Evolutionary conservation across 2,888 invertebrate genomes (phyloP).

Genomic region (Unio pictorum): DNA sequence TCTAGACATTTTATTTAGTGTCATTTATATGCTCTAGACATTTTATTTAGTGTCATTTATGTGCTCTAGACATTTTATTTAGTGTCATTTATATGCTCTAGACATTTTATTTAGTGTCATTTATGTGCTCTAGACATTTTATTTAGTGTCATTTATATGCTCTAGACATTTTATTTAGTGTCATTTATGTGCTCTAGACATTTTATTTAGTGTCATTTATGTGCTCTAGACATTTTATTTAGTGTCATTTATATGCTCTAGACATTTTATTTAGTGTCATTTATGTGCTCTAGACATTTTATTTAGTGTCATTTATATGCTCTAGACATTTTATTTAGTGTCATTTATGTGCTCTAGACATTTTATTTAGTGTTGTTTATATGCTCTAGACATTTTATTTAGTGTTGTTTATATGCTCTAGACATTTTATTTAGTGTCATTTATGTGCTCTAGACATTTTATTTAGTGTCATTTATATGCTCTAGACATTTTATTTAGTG

Average conservation of each 20-base stretch:
- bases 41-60: not conserved
- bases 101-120: not conserved
- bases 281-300: not conserved
- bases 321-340: not conserved
- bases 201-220: not conserved
- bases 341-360: not conserved
- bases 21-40: conserved; percentile 75
- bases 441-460: not conserved
- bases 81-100: not conserved
- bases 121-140: not conserved
- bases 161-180: conserved; percentile 7
- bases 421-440: not conserved
- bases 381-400: conserved; percentile 5
- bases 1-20: not conserved
- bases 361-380: not conserved
- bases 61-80: not conserved
- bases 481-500: conserved; percentile 75
- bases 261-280: conserved; percentile 73
- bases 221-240: not conserved
- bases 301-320: not conserved
- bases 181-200: not conserved
- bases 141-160: not conserved
- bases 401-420: not conserved
- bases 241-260: conserved; percentile 66
- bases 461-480: conserved; percentile 29